phyloP scores from a whole-genome alignment of 2,888 invertebrate genomes.

The Sphinx pinastri region DNA sequence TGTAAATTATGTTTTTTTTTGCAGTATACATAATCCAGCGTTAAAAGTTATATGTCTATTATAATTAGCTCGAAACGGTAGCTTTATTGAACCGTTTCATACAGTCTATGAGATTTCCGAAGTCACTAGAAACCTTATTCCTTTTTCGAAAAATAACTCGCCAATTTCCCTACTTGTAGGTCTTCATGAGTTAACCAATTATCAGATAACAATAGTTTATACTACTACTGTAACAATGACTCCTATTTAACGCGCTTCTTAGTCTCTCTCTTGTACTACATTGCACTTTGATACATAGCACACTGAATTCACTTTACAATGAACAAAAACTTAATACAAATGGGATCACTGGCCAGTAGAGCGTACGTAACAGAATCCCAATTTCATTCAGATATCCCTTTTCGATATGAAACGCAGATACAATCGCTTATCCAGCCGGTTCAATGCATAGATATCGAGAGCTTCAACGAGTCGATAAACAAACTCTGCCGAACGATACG shows the following conservation, averaged over 20 bases:
- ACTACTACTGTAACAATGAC: background rate
- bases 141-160: too few species aligned
- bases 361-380: constrained; percentile 23
- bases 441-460: constrained; percentile 34
- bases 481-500: background rate
- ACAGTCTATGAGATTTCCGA: too few species aligned
- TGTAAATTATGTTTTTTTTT: too few species aligned
- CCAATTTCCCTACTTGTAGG: too few species aligned
- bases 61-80: too few species aligned
- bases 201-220: too few species aligned
- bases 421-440: constrained; percentile 27
- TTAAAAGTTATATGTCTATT: too few species aligned
- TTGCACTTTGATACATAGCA: background rate
- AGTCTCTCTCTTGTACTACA: background rate
- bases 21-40: too few species aligned
- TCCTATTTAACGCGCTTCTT: background rate
- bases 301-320: background rate
- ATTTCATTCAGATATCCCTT: constrained; percentile 40
- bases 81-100: too few species aligned
- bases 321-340: background rate
- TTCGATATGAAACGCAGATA: constrained; percentile 31
- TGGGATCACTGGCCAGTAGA: background rate
- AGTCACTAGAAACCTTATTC: too few species aligned
- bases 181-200: too few species aligned
- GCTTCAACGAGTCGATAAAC: constrained; percentile 35